A percentile compares a stretch with the other conserved stretches of the same genome.
Evolutionary conservation across 2,113 vertebrate species (phyloP).

Genomic region (Coracopsis vasa): DNA sequence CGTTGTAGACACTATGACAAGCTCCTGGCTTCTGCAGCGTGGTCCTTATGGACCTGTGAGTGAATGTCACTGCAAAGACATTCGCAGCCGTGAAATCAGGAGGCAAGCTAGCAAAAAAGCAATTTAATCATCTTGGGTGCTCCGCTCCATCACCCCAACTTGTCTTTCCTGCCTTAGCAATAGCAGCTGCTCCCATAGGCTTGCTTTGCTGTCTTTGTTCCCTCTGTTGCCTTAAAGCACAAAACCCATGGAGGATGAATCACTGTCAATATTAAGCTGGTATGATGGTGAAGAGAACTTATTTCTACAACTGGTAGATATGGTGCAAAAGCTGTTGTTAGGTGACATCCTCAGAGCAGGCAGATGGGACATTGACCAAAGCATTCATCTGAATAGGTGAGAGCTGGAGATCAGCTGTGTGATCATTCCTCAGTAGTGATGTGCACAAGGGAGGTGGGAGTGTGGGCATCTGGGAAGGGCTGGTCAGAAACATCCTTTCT

Average conservation of each 20-base stretch:
- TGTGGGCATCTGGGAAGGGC: rapidly evolving
- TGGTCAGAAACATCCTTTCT: not conserved
- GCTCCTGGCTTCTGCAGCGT: not conserved
- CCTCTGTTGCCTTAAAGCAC: not conserved
- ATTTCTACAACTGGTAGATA: not conserved
- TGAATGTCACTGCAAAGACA: not conserved
- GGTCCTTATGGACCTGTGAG: not conserved
- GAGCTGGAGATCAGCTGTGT: not conserved
- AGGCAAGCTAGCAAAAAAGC: not conserved
- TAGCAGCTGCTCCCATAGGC: not conserved
- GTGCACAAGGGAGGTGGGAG: not conserved
- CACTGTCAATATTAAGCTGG: not conserved
- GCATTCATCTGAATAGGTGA: not conserved
- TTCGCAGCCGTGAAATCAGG: not conserved
- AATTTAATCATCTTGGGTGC: not conserved
- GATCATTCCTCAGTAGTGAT: not conserved
- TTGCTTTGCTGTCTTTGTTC: not conserved
- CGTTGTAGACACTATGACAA: not conserved
- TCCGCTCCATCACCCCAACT: not conserved
- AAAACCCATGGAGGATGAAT: not conserved
- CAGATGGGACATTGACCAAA: not conserved
- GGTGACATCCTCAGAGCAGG: not conserved
- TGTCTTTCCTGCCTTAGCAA: not conserved
- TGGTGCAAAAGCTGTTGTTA: not conserved
- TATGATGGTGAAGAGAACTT: not conserved